phyloP scores from a whole-genome alignment of 2,797 vertebrate genomes.

The Dallia pectoralis region DNA sequence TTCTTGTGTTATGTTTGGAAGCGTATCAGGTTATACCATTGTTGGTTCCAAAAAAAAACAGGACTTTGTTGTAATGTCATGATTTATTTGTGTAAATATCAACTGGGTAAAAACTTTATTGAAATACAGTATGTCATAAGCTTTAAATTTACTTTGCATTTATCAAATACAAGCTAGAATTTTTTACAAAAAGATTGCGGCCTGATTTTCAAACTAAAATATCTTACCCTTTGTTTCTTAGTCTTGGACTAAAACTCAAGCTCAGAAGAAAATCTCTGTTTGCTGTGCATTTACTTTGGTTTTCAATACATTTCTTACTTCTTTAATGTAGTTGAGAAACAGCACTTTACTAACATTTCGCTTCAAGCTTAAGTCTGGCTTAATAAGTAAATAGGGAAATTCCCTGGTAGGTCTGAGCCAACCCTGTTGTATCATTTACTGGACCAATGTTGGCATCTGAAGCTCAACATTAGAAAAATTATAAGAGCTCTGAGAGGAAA shows the following conservation, averaged over 20 bases:
- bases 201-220: neutral
- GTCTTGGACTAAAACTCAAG: too few species aligned
- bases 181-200: neutral
- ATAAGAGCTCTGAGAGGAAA: constrained; percentile 57
- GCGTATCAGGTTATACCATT: neutral
- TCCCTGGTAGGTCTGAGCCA: neutral
- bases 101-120: neutral
- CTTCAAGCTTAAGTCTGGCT: neutral
- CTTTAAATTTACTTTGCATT: too few species aligned
- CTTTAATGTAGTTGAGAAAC: neutral
- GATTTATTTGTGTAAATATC: neutral
- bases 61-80: neutral
- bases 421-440: constrained; percentile 44
- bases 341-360: neutral
- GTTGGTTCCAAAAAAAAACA: neutral
- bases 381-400: constrained; percentile 6
- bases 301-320: neutral
- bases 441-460: constrained; percentile 39
- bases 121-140: neutral
- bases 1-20: neutral
- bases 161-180: neutral
- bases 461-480: constrained; percentile 68
- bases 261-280: neutral
- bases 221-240: too few species aligned
- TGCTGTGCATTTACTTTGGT: neutral